A percentile compares a stretch with the other conserved stretches of the same genome.
Evolutionary conservation across 2,797 vertebrate genomes (phyloP).

Genomic region (Phoxinus dragarum): DNA sequence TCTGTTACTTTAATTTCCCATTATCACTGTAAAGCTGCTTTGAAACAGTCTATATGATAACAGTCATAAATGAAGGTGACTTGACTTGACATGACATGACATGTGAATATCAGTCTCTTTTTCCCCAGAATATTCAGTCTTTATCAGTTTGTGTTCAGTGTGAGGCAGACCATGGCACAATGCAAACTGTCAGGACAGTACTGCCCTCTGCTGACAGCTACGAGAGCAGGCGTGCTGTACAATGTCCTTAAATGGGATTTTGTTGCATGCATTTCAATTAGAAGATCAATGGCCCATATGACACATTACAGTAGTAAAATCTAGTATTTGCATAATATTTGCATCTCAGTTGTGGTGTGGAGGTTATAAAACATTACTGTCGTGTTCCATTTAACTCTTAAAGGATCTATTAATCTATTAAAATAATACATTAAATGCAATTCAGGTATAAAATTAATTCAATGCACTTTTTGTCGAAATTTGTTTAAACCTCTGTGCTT

Average conservation of each 20-base stretch:
- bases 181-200: background rate
- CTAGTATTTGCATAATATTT: background rate
- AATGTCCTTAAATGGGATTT: background rate
- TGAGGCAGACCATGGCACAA: background rate
- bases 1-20: no score
- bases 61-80: no score
- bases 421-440: background rate
- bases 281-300: background rate
- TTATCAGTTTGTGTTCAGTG: background rate
- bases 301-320: background rate
- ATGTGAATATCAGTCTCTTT: background rate
- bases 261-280: background rate
- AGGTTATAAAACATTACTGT: background rate
- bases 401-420: background rate
- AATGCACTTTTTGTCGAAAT: no score
- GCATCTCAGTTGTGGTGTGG: background rate
- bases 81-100: no score
- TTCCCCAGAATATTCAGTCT: no score
- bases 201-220: conserved; percentile 16
- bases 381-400: background rate
- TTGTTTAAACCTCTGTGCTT: no score
- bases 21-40: no score
- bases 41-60: no score
- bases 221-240: background rate
- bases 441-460: background rate